phyloP scores from a whole-genome alignment of 2,113 vertebrate genomes.

The Dryoscopus gambensis region DNA sequence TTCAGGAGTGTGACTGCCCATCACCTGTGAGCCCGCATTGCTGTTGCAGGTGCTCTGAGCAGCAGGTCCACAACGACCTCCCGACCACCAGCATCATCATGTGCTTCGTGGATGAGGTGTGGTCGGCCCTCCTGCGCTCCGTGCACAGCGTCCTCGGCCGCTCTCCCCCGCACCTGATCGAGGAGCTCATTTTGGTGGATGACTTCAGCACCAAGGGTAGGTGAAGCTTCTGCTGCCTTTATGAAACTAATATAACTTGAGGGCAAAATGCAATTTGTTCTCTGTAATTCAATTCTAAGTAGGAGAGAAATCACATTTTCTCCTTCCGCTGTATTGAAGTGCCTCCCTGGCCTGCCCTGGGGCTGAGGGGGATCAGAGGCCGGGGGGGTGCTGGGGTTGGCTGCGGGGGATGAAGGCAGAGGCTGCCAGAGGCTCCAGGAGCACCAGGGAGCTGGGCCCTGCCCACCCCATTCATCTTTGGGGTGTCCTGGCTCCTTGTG shows the following conservation, averaged over 20 bases:
- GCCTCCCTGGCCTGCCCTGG: rapidly evolving
- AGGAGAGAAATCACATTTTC: background rate
- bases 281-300: background rate
- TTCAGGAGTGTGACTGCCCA: rapidly evolving
- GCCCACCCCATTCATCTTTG: rapidly evolving
- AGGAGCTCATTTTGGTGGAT: constrained; percentile 92
- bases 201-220: constrained; percentile 93
- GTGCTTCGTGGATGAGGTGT: constrained; percentile 97
- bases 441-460: background rate
- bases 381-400: background rate
- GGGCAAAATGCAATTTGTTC: background rate
- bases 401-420: background rate
- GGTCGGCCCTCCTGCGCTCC: constrained; percentile 93
- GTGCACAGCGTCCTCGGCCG: constrained; percentile 93
- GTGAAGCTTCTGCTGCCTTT: background rate
- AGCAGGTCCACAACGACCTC: constrained; percentile 81
- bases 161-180: constrained; percentile 83
- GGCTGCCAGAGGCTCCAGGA: background rate
- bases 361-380: background rate
- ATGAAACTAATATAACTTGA: background rate
- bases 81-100: constrained; percentile 91
- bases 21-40: background rate
- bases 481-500: background rate
- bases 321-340: rapidly evolving
- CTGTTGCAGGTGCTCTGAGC: constrained; percentile 79